Conservation (phyloP, 2,797 vertebrate species). For the Rhinella marina region DNA sequence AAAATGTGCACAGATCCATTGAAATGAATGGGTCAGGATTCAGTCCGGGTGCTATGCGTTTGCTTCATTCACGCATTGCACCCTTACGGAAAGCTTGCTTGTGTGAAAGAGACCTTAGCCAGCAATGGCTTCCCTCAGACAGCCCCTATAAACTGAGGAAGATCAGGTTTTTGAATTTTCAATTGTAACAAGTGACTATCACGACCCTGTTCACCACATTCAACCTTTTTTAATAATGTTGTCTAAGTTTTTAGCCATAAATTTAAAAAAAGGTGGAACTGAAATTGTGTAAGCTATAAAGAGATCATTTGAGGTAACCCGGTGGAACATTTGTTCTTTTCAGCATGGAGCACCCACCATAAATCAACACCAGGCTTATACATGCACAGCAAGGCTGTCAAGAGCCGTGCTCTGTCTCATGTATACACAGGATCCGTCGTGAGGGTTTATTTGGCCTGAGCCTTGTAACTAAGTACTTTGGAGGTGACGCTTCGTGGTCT, state of each 20-base stretch:
- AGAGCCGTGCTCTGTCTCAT: neutral
- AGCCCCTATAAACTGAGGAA: too few relatives aligned
- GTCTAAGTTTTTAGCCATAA: neutral
- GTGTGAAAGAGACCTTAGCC: neutral
- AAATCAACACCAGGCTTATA: neutral
- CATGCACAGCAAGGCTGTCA: neutral
- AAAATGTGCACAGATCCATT: too few relatives aligned
- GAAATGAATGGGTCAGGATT: too few relatives aligned
- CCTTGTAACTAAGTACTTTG: neutral
- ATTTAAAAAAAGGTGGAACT: neutral
- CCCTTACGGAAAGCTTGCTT: too few relatives aligned
- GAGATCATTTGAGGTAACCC: neutral
- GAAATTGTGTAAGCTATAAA: neutral
- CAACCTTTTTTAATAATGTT: neutral
- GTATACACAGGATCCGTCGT: neutral
- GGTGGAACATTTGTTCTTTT: neutral
- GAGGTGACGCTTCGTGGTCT: neutral
- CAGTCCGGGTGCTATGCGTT: too few relatives aligned
- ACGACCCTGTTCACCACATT: neutral
- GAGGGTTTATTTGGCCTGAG: neutral
- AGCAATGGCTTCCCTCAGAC: neutral
- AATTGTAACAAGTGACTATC: neutral
- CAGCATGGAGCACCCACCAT: neutral
- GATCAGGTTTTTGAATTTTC: too few relatives aligned
- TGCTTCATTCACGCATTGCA: too few relatives aligned